These are phyloP conservation scores for Parnassius glacialis DNA, from an alignment of 2,888 invertebrate genomes.

Conservation along the genomic window DNA sequence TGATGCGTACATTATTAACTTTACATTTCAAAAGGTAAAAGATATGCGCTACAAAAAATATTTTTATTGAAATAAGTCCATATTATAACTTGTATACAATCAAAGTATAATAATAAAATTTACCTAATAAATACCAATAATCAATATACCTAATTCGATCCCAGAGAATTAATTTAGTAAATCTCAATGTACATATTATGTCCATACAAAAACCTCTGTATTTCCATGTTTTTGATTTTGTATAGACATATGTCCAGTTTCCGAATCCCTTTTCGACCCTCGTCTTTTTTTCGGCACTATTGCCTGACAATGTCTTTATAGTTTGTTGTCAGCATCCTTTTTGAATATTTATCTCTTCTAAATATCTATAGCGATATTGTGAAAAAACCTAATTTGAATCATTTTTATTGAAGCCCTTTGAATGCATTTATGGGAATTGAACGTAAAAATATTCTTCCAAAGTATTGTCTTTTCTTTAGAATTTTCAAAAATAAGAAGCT, in stretches of 20 bases:
- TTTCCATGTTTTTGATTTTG: conserved; percentile 60
- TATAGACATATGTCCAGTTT: conserved; percentile 62
- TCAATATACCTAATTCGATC: neutral
- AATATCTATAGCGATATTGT: conserved; percentile 16
- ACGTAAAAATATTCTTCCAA: conserved; percentile 17
- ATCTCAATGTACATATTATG: conserved; percentile 9
- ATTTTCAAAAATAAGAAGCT: too few relatives aligned
- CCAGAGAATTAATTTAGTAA: neutral
- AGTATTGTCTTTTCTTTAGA: conserved; percentile 6
- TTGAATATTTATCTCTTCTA: conserved; percentile 43
- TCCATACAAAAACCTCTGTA: conserved; percentile 1
- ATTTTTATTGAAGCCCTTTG: conserved; percentile 22
- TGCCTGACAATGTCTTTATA: conserved; percentile 70
- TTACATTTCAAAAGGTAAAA: neutral
- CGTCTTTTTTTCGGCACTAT: conserved; percentile 56
- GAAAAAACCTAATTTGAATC: conserved; percentile 5
- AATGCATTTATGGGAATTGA: conserved; percentile 22
- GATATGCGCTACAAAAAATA: neutral
- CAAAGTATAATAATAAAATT: too few relatives aligned
- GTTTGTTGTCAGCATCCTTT: conserved; percentile 51
- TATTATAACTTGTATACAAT: neutral
- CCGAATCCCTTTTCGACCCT: conserved; percentile 67
- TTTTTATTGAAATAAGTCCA: neutral
- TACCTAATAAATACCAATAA: too few relatives aligned
- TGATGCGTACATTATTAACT: neutral